Percentiles rank a stretch among this genome's conserved stretches.
phyloP scores from a whole-genome alignment of 2,113 vertebrate species.

The Rhinopomastus cyanomelas region DNA sequence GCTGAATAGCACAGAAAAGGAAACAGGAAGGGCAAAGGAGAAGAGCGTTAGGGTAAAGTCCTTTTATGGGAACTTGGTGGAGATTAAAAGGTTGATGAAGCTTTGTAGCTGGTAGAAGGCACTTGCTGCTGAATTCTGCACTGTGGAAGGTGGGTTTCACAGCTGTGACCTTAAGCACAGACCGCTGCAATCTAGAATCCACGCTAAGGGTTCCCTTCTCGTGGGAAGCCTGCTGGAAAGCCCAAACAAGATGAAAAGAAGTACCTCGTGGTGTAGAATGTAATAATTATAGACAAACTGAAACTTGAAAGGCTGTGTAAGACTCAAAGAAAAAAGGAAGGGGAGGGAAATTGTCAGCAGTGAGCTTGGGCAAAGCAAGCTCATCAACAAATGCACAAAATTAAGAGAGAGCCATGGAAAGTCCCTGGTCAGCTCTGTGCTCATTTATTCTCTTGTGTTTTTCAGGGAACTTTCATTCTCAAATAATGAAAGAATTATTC shows the following conservation, averaged over 20 bases:
- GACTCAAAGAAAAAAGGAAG: not conserved
- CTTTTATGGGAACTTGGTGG: not conserved
- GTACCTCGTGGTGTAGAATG: not conserved
- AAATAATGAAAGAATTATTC: constrained; percentile 3
- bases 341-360: not conserved
- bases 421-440: constrained; percentile 21
- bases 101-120: accelerated
- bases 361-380: constrained; percentile 16
- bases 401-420: constrained; percentile 34
- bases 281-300: constrained; percentile 7
- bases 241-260: not conserved
- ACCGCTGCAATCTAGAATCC: not conserved
- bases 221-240: not conserved
- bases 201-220: not conserved
- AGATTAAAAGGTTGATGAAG: not conserved
- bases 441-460: not conserved
- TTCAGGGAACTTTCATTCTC: not conserved
- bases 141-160: not conserved
- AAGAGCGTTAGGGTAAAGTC: not conserved
- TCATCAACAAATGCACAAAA: not conserved
- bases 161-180: not conserved
- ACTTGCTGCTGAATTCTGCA: not conserved
- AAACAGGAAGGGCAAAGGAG: not conserved
- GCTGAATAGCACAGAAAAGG: not conserved
- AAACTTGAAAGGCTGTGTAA: not conserved